Percentiles rank a stretch among this genome's conserved stretches.
These are phyloP conservation scores for Emesis furor DNA, from an alignment of 2,888 invertebrate species.

Conservation along the genomic window DNA sequence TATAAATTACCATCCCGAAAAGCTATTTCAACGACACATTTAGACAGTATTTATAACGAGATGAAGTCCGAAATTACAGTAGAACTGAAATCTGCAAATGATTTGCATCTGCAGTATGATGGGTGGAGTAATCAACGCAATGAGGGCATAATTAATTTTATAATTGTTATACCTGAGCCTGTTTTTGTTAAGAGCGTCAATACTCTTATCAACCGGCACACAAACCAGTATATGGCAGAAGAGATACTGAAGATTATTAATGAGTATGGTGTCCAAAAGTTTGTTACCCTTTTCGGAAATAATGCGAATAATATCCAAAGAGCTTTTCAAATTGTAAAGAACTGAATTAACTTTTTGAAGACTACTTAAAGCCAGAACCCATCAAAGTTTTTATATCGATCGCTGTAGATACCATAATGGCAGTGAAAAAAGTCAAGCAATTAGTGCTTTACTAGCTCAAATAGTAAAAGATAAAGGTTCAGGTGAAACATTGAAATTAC, in stretches of 20 bases:
- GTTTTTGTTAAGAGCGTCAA: too few species aligned
- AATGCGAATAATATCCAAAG: slow-evolving; percentile 33
- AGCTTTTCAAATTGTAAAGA: slow-evolving; percentile 28
- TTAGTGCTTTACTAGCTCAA: slow-evolving; percentile 57
- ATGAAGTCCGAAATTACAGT: slow-evolving; percentile 2
- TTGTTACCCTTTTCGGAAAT: slow-evolving; percentile 32
- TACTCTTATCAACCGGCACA: too few species aligned
- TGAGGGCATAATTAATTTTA: slow-evolving; percentile 28
- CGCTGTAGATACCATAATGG: slow-evolving; percentile 32
- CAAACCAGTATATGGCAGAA: slow-evolving; percentile 31
- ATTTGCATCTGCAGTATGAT: slow-evolving; percentile 34
- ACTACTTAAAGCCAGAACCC: slow-evolving; percentile 31
- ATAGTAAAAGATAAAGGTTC: slow-evolving; percentile 64
- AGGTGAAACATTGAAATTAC: slow-evolving; percentile 66
- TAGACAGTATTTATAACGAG: slow-evolving; percentile 15
- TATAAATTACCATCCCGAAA: neutral
- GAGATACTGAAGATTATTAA: slow-evolving; percentile 24
- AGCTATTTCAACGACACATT: neutral
- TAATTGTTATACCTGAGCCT: slow-evolving; percentile 27
- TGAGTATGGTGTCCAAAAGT: slow-evolving; percentile 26
- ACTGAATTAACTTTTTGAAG: slow-evolving; percentile 30
- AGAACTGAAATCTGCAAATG: slow-evolving; percentile 26
- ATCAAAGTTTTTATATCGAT: slow-evolving; percentile 25
- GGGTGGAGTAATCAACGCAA: slow-evolving; percentile 27
- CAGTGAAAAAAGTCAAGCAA: slow-evolving; percentile 24